Evolutionary conservation across 2,113 vertebrate genomes (phyloP).

Genomic region (Hyaena hyaena): DNA sequence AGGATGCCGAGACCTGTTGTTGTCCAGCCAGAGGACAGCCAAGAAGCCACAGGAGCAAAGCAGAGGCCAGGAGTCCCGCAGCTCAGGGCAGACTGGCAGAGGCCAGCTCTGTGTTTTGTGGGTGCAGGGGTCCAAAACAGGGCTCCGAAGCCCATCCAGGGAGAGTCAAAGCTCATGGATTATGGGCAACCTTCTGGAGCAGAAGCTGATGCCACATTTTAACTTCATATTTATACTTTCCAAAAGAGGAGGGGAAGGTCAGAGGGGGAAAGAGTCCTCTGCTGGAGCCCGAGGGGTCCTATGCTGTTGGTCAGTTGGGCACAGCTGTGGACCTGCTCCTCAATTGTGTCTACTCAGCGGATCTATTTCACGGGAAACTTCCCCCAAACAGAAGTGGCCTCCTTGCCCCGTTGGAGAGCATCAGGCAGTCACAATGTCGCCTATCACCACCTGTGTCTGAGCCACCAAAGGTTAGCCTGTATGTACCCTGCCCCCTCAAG

Average conservation of each 20-base stretch:
- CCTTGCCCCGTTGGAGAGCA: not conserved
- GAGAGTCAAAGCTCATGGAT: not conserved
- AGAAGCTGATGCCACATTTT: not conserved
- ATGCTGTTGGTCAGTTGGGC: not conserved
- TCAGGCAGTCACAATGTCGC: not conserved
- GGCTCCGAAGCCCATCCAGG: not conserved
- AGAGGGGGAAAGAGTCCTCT: not conserved
- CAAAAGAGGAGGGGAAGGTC: not conserved
- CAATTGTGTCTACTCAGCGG: not conserved
- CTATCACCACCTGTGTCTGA: not conserved
- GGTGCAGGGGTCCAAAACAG: not conserved
- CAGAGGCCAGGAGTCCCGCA: not conserved
- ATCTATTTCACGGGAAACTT: not conserved
- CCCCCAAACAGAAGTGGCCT: not conserved
- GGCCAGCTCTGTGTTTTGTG: not conserved
- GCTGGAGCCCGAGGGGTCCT: not conserved
- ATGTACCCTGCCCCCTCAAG: not conserved
- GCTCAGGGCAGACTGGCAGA: not conserved
- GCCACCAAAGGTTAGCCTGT: not conserved
- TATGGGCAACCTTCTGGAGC: not conserved
- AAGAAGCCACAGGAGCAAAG: accelerated
- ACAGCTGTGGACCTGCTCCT: not conserved
- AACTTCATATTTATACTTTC: not conserved
- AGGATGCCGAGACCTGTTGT: not conserved
- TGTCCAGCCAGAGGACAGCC: not conserved